Conservation (phyloP, 2,888 invertebrate genomes). For the Physocephala rufipes region DNA sequence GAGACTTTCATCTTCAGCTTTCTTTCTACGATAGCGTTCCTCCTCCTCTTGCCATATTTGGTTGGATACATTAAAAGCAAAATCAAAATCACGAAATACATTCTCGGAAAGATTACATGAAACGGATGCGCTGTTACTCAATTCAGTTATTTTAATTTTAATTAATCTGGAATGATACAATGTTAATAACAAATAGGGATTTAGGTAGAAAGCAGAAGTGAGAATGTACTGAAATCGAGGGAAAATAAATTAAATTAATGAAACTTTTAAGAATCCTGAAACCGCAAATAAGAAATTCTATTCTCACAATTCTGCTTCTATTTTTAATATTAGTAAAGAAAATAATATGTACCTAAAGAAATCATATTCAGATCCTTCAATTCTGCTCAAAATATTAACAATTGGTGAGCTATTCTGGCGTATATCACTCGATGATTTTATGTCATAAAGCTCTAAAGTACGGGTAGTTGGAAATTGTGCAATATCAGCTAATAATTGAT, state of each 20-base stretch:
- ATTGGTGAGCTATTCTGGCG: constrained; percentile 52
- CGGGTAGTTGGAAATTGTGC: constrained; percentile 58
- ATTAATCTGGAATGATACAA: constrained; percentile 68
- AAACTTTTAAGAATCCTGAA: too few species aligned
- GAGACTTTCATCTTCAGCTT: constrained; percentile 79
- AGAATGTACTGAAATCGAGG: too few species aligned
- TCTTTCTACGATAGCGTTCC: constrained; percentile 72
- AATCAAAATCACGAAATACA: constrained; percentile 67
- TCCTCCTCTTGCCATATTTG: constrained; percentile 81
- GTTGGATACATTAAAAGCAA: constrained; percentile 72
- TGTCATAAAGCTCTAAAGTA: constrained; percentile 52
- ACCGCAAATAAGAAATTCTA: too few species aligned
- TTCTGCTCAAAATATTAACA: constrained; percentile 55
- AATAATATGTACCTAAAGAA: constrained; percentile 52
- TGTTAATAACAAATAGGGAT: too few species aligned
- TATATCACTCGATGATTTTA: constrained; percentile 44
- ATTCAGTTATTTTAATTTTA: constrained; percentile 76
- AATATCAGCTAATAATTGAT: constrained; percentile 54
- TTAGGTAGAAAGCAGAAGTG: too few species aligned
- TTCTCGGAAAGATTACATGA: constrained; percentile 67
- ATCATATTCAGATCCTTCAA: constrained; percentile 56
- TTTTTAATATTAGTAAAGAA: too few species aligned
- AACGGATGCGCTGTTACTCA: constrained; percentile 73
- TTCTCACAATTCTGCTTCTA: too few species aligned
- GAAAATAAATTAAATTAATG: too few species aligned